phyloP scores from a whole-genome alignment of 1,140 invertebrate genomes.

The Phymastichus coffea region DNA sequence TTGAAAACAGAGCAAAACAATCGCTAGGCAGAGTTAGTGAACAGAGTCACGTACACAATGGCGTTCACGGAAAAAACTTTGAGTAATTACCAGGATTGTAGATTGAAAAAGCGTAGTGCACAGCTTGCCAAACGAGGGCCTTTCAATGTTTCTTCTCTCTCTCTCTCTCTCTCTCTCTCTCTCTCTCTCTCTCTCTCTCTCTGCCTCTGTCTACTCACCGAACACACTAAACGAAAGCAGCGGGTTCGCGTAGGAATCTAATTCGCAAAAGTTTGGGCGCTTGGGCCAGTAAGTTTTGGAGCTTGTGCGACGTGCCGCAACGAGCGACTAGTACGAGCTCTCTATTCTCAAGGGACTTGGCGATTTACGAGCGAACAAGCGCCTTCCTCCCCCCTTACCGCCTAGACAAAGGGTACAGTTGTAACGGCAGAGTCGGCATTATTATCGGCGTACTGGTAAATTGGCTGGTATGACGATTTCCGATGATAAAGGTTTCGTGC shows the following conservation, averaged over 20 bases:
- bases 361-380: slow-evolving; percentile 11
- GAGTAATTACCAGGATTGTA: no score
- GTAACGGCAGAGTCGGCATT: no score
- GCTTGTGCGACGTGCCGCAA: not conserved
- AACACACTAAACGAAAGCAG: slow-evolving; percentile 14
- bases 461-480: slow-evolving; percentile 9
- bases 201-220: not conserved
- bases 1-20: no score
- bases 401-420: slow-evolving; percentile 11
- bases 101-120: no score
- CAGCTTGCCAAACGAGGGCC: no score
- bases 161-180: not conserved
- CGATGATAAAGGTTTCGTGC: slow-evolving; percentile 14
- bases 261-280: slow-evolving; percentile 11
- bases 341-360: slow-evolving; percentile 14
- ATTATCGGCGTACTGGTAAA: slow-evolving; percentile 10
- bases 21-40: no score
- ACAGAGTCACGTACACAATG: no score
- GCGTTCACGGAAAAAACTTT: no score
- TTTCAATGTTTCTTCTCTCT: not conserved
- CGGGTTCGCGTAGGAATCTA: slow-evolving; percentile 19
- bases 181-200: not conserved
- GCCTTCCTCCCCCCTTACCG: no score
- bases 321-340: not conserved
- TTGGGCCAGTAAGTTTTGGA: not conserved